Evolutionary conservation across 2,797 vertebrate genomes (phyloP).

Genomic region (Pygocentrus nattereri): DNA sequence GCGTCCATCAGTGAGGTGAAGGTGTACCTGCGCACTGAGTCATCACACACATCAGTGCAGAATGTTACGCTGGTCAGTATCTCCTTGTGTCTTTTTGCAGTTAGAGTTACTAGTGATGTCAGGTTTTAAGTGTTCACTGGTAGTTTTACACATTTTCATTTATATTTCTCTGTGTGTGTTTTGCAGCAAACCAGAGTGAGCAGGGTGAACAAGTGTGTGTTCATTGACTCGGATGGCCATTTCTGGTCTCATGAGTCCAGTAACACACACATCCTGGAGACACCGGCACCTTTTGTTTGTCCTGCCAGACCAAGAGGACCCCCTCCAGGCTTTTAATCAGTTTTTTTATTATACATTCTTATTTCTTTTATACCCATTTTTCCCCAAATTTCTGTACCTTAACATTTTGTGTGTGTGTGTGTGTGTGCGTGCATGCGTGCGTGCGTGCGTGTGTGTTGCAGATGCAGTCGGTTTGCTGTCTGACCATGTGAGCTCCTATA

Average conservation of each 20-base stretch:
- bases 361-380: no score
- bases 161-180: background rate
- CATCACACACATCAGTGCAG: background rate
- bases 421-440: no score
- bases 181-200: background rate
- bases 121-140: background rate
- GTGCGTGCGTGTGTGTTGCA: no score
- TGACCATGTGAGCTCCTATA: no score
- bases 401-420: no score
- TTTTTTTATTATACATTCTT: no score
- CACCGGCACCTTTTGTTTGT: background rate
- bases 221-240: background rate
- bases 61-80: background rate
- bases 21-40: background rate
- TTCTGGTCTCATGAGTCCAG: background rate
- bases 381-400: no score
- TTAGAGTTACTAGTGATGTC: background rate
- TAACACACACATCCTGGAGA: background rate
- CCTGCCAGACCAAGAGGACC: no score
- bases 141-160: background rate
- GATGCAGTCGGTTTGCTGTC: no score
- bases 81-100: no score
- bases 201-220: background rate
- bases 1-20: background rate
- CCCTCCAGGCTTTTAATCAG: no score